These are phyloP conservation scores for Andrena cerasifolii DNA, from an alignment of 1,140 invertebrate genomes.

Conservation along the genomic window DNA sequence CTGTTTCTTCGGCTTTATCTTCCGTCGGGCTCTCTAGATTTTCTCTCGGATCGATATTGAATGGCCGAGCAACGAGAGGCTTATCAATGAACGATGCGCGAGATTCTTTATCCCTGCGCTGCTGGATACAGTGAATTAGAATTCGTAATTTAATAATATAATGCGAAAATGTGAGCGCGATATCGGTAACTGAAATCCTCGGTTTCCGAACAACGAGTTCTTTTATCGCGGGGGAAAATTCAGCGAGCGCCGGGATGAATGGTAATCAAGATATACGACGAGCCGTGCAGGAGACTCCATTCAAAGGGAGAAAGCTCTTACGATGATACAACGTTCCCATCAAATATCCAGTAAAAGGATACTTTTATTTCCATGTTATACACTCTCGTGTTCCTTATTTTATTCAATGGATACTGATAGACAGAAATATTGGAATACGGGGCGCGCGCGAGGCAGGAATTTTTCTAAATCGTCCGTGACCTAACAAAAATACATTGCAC, in stretches of 20 bases:
- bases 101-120: too few species aligned
- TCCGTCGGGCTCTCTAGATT: too few species aligned
- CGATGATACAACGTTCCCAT: slow-evolving; percentile 24
- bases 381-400: slow-evolving; percentile 17
- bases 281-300: slow-evolving; percentile 10
- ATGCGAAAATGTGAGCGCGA: slow-evolving; percentile 6
- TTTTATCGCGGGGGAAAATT: slow-evolving; percentile 17
- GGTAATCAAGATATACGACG: slow-evolving; percentile 44
- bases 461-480: not conserved
- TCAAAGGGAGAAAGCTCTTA: slow-evolving; percentile 3
- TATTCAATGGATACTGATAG: slow-evolving; percentile 11
- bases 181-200: slow-evolving; percentile 9
- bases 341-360: slow-evolving; percentile 40
- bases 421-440: slow-evolving; percentile 26
- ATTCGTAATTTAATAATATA: too few species aligned
- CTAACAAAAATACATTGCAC: not conserved
- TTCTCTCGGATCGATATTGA: too few species aligned
- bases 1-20: too few species aligned
- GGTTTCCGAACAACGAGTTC: slow-evolving; percentile 9
- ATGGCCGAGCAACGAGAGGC: too few species aligned
- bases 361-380: slow-evolving; percentile 25
- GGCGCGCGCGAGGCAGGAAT: not conserved
- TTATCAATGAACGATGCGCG: too few species aligned
- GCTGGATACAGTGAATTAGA: too few species aligned
- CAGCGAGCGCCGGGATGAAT: slow-evolving; percentile 18